Base-by-base conservation (phyloP, 2,113 vertebrate species). In the Ancistrus triradiatus region DNA sequence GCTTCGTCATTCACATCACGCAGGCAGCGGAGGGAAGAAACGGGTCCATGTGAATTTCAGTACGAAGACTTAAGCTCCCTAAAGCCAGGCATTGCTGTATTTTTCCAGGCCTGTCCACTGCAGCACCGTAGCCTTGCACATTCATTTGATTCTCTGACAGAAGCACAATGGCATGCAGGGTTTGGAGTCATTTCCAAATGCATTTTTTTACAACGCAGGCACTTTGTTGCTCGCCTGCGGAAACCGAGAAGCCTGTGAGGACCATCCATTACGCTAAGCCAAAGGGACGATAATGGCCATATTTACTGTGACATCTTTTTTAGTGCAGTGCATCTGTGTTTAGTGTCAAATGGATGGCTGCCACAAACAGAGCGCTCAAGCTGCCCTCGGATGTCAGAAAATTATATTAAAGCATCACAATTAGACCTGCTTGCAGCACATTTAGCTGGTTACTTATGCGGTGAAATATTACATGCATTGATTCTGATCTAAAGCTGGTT, bases 81-180 rank as follows among this genome's bases (percentile, higher is more conserved):
- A 62, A 61, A 43, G 44, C 59, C n/a, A 55, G 46, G 28, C 6
- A 65, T 62, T 61, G 33, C 24, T 1, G 1, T 17, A 14, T 55
- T 24, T 42, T 48, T 43, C 42, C 43, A 11, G 46, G 31, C 52
- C 7, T 37, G 42, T 35, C 21, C 35, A 19, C 55, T 18, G 46
- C 47, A 38, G 38, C 56, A 14, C 43, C 48, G 53, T 47, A 51
- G 51, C 25, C 59, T 24, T 6, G 24, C 55, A 50, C 37, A 74
- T 68, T 57, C 63, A 59, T 70, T 57, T 55, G 15, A 33, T 60
- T n/a, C 27, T 61, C 37, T 63, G 71, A 66, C 66, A 70, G 70
- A 53, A 33, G 56, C 35, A 62, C 58, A 49, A 58, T 56, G 55
- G 24, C 51, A 53, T 48, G 55, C 51, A 67, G 38, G 64, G 28